These are phyloP conservation scores for Epsilonema sp. DNA, from an alignment of 2,888 invertebrate species.

Conservation along the genomic window DNA sequence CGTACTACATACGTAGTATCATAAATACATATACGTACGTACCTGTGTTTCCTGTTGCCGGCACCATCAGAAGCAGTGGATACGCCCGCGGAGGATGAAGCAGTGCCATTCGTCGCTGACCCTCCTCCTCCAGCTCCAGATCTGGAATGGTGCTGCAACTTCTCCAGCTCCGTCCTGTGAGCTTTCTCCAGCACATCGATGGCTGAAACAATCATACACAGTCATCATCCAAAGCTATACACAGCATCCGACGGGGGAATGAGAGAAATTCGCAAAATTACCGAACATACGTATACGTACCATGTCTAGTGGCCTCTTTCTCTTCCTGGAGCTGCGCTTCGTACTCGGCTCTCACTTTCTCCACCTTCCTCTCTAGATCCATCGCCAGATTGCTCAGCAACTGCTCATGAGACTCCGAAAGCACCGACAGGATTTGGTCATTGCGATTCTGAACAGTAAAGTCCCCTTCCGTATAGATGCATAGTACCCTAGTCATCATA, in stretches of 20 bases:
- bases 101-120: too few relatives aligned
- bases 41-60: background rate
- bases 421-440: constrained; percentile 6
- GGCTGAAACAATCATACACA: constrained; percentile 18
- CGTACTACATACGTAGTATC: too few relatives aligned
- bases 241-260: too few relatives aligned
- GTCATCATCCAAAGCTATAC: background rate
- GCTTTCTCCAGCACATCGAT: constrained; percentile 22
- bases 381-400: background rate
- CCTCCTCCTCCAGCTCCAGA: too few relatives aligned
- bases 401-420: constrained; percentile 3
- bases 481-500: too few relatives aligned
- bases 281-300: too few relatives aligned
- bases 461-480: background rate
- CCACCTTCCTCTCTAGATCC: background rate
- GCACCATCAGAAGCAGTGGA: too few relatives aligned
- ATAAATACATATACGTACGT: too few relatives aligned
- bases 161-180: constrained; percentile 21
- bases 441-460: background rate
- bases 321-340: constrained; percentile 7
- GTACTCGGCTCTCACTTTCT: background rate
- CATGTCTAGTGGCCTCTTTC: constrained; percentile 10
- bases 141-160: constrained; percentile 5
- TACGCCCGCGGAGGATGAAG: too few relatives aligned
- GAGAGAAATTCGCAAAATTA: too few relatives aligned